These are phyloP conservation scores for Sorex araneus DNA, from an alignment of 2,113 vertebrate species.

Conservation along the genomic window DNA sequence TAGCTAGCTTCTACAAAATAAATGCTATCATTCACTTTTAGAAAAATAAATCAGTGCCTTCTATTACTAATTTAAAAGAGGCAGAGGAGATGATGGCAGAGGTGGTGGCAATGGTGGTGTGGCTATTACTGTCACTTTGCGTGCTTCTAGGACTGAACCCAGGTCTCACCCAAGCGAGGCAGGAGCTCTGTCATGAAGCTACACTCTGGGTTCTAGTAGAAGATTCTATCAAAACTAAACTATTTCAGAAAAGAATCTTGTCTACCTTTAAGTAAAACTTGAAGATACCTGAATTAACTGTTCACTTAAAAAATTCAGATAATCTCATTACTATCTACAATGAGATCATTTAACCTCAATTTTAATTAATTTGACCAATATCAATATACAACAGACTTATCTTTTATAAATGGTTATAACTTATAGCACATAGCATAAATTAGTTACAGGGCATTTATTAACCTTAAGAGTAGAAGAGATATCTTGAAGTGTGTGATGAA, in stretches of 20 bases:
- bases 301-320: constrained; percentile 39
- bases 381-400: constrained; percentile 34
- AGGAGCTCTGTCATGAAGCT: no score
- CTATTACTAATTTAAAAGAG: constrained; percentile 18
- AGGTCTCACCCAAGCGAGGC: no score
- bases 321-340: constrained; percentile 22
- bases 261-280: constrained; percentile 63
- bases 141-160: no score
- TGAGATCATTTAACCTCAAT: constrained; percentile 54
- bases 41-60: constrained; percentile 16
- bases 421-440: constrained; percentile 25
- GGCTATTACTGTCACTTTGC: no score
- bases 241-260: constrained; percentile 53
- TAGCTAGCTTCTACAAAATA: constrained; percentile 56
- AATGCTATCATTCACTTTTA: constrained; percentile 24
- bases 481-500: constrained; percentile 68
- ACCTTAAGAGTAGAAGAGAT: constrained; percentile 59
- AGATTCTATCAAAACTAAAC: constrained; percentile 62
- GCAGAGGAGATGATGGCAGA: background rate
- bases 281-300: constrained; percentile 34
- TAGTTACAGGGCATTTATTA: constrained; percentile 37
- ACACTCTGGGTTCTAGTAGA: no score
- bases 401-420: constrained; percentile 50
- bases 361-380: constrained; percentile 59
- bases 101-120: no score